Conservation (phyloP, 2,797 vertebrate genomes). For the Alectoris magna region DNA sequence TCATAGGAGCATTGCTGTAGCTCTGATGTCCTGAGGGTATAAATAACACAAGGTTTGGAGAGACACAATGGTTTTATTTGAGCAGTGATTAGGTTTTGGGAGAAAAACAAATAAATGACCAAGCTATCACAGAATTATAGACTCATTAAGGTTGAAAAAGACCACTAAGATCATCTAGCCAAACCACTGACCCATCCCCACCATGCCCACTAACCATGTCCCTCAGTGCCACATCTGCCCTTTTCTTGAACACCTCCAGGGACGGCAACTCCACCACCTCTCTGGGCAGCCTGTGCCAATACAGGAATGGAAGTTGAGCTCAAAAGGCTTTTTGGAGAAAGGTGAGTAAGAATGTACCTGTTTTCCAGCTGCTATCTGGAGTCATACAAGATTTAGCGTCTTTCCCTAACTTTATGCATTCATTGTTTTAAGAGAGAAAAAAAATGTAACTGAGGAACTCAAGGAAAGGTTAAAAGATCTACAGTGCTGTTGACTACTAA, state of each 20-base stretch:
- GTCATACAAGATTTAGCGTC: not conserved
- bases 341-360: not conserved
- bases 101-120: not conserved
- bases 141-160: no score
- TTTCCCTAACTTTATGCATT: not conserved
- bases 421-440: not conserved
- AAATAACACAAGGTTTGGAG: not conserved
- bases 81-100: not conserved
- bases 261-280: no score
- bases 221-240: no score
- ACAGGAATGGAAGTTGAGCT: not conserved
- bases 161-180: no score
- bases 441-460: not conserved
- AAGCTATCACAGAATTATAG: not conserved
- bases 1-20: conserved; percentile 29
- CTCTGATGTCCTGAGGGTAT: conserved; percentile 1
- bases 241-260: no score
- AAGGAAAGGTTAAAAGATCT: not conserved
- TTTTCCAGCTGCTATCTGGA: not conserved
- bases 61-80: not conserved
- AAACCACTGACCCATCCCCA: no score
- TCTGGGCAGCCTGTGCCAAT: no score
- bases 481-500: not conserved
- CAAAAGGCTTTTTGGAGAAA: not conserved
- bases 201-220: no score